Percentiles rank a stretch among this genome's conserved stretches.
Evolutionary conservation across 2,113 vertebrate species (phyloP).

Genomic region (Callopanchax toddi): DNA sequence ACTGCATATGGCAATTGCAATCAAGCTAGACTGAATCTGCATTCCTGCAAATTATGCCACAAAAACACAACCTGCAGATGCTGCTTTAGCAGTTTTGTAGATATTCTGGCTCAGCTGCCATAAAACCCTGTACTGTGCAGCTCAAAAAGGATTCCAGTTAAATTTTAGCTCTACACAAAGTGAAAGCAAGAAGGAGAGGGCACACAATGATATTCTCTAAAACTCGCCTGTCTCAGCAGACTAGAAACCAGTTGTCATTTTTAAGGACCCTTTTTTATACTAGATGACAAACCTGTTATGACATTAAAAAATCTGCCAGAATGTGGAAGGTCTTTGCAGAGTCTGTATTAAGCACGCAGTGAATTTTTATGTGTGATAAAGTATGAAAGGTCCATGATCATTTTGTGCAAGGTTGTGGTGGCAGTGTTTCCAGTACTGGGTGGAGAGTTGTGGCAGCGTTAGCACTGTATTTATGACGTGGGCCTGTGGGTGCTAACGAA

Average conservation of each 20-base stretch:
- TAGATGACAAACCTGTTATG: too few species aligned
- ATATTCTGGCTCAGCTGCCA: not conserved
- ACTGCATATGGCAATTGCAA: not conserved
- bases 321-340: not conserved
- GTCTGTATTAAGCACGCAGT: not conserved
- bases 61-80: not conserved
- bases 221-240: not conserved
- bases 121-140: not conserved
- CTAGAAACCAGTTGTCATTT: not conserved
- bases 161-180: not conserved
- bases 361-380: not conserved
- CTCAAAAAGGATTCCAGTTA: not conserved
- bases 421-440: too few species aligned
- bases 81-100: not conserved
- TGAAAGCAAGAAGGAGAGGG: not conserved
- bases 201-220: not conserved
- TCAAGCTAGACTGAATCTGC: not conserved
- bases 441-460: too few species aligned
- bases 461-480: too few species aligned
- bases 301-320: too few species aligned
- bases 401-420: too few species aligned
- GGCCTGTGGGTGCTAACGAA: too few species aligned
- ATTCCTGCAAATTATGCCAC: conserved; percentile 1
- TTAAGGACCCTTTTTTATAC: not conserved
- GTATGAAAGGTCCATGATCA: too few species aligned